Base-by-base conservation (phyloP, 1,140 invertebrate species). In the Drosophila serrata region DNA sequence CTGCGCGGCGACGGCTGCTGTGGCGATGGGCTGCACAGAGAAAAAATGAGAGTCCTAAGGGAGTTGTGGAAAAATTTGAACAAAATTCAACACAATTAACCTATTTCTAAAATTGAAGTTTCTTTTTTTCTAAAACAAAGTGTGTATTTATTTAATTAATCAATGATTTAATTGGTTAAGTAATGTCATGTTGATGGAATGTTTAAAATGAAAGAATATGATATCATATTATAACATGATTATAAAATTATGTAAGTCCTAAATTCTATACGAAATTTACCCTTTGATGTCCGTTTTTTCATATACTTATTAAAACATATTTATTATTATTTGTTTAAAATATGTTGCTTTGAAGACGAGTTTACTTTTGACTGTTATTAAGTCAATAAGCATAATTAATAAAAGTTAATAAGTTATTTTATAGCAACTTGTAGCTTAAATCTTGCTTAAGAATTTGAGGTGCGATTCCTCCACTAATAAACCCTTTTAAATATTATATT, bases 1-100 rank as follows among this genome's bases (percentile, higher is more conserved):
- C 64, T 8, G 49, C 49, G 31, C 19, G 19, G 9, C 58, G 22
- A 61, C 31, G 75, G 75, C 75, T 80, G 78, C 78, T 80, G 78
- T 80, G 46, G 42, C 43, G 63, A 27, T 27, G 31, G 17, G 24
- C 1, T 65, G n/a, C 22, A 67, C 46, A 13, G n/a, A n/a, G 8
- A 51, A 39, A 68, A 67, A 62, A 29, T n/a, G n/a, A n/a, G n/a
- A n/a, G n/a, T n/a, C n/a, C n/a, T n/a, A n/a, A n/a, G n/a, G n/a
- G n/a, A n/a, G n/a, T n/a, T n/a, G n/a, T n/a, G n/a, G n/a, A n/a
- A n/a, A n/a, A n/a, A n/a, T n/a, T n/a, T n/a, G n/a, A n/a, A n/a
- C n/a, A n/a, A n/a, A n/a, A n/a, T n/a, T n/a, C n/a, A n/a, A n/a
- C n/a, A n/a, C n/a, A n/a, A n/a, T n/a, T n/a, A n/a, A n/a, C n/a